phyloP scores from a whole-genome alignment of 2,797 vertebrate genomes.

The Acipenser transmontanus region DNA sequence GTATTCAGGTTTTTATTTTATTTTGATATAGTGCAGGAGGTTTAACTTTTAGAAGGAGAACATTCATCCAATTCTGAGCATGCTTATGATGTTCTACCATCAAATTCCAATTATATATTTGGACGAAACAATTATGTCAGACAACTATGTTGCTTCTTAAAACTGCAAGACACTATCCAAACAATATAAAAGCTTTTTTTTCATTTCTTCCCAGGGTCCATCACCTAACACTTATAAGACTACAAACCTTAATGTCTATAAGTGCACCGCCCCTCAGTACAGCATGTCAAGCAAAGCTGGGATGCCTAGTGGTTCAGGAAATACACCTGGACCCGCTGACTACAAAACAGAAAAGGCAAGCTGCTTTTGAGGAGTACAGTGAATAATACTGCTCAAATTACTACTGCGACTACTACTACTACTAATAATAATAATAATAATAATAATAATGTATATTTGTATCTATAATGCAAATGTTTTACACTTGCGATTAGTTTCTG shows the following conservation, averaged over 20 bases:
- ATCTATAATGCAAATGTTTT: too few relatives aligned
- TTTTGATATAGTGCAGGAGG: background rate
- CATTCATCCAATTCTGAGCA: background rate
- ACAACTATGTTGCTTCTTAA: too few relatives aligned
- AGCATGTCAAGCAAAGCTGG: slow-evolving; percentile 30
- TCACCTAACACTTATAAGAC: slow-evolving; percentile 43
- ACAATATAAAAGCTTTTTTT: background rate
- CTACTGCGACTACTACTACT: too few relatives aligned
- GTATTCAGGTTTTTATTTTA: slow-evolving; percentile 33
- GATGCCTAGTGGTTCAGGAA: background rate
- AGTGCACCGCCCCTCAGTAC: slow-evolving; percentile 42
- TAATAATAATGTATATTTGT: too few relatives aligned
- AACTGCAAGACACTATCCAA: too few relatives aligned
- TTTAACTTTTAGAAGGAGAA: background rate
- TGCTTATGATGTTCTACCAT: too few relatives aligned
- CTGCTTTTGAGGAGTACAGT: background rate
- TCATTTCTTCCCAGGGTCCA: slow-evolving; percentile 34
- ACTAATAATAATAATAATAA: too few relatives aligned
- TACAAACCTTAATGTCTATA: slow-evolving; percentile 34
- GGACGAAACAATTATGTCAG: too few relatives aligned
- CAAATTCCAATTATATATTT: too few relatives aligned
- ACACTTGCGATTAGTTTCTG: too few relatives aligned
- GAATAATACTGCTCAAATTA: too few relatives aligned
- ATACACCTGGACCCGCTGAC: slow-evolving; percentile 41
- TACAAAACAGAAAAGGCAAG: slow-evolving; percentile 43